Evolutionary conservation across 92 coral and sea anemone species (phyloP).

Genomic region (Porites cylindrica): DNA sequence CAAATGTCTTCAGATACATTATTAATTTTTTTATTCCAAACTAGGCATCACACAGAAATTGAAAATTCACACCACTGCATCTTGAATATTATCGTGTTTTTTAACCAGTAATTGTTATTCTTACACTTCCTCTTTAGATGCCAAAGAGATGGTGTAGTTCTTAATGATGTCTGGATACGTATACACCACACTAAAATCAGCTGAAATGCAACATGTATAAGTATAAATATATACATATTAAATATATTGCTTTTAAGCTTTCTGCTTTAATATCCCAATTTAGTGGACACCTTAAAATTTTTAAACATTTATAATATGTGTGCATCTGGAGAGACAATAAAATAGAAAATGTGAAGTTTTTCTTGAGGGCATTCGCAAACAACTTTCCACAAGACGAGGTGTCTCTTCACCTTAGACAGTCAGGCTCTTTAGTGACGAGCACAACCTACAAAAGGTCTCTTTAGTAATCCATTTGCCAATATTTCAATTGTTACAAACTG

Average conservation of each 20-base stretch:
- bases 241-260: conserved; percentile 14
- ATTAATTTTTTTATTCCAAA: neutral
- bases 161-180: conserved; percentile 22
- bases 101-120: conserved; percentile 16
- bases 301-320: conserved; percentile 8
- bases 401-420: conserved; percentile 41
- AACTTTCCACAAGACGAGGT: conserved; percentile 27
- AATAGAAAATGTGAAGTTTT: conserved; percentile 20
- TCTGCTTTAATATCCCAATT: conserved; percentile 15
- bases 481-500: conserved; percentile 44
- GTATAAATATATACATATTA: conserved; percentile 34
- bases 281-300: conserved; percentile 11
- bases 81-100: neutral
- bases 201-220: conserved; percentile 23
- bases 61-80: neutral
- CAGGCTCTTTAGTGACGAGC: conserved; percentile 18
- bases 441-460: conserved; percentile 37
- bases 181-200: no score
- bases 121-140: conserved; percentile 9
- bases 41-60: neutral
- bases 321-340: neutral
- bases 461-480: conserved; percentile 21
- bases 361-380: conserved; percentile 28
- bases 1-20: neutral
- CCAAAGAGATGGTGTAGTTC: conserved; percentile 12